A percentile compares a stretch with the other conserved stretches of the same genome.
These are phyloP conservation scores for Dexiosoma caninum DNA, from an alignment of 2,888 invertebrate genomes.

Conservation along the genomic window DNA sequence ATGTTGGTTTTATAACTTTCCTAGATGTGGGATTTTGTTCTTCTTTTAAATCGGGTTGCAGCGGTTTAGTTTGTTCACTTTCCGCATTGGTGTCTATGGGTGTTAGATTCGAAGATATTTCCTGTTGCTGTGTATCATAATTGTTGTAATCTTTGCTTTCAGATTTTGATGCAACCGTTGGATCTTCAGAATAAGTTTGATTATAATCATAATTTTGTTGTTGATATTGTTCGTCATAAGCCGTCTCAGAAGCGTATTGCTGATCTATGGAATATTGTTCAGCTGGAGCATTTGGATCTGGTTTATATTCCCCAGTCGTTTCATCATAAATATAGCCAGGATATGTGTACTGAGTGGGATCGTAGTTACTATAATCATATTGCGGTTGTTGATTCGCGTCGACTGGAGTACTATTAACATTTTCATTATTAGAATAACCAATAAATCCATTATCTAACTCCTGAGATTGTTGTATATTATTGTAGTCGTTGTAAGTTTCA, in stretches of 20 bases:
- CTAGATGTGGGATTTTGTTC: constrained; percentile 14
- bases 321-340: constrained; percentile 76
- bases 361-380: constrained; percentile 75
- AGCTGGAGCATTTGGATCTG: constrained; percentile 67
- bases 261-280: constrained; percentile 60
- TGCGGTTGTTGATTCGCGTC: constrained; percentile 66
- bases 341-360: constrained; percentile 72
- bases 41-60: neutral
- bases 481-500: constrained; percentile 66
- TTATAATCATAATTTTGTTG: constrained; percentile 55
- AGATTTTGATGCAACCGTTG: neutral
- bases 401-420: constrained; percentile 64
- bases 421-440: constrained; percentile 68
- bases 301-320: constrained; percentile 72
- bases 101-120: neutral
- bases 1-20: constrained; percentile 67
- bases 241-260: constrained; percentile 43
- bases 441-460: neutral
- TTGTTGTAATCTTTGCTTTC: constrained; percentile 18
- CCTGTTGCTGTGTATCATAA: constrained; percentile 32
- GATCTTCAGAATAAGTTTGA: constrained; percentile 43
- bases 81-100: neutral
- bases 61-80: neutral
- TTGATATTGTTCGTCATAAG: constrained; percentile 56
- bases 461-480: constrained; percentile 2